Conservation (phyloP, 2,113 vertebrate genomes). For the Collichthys lucidus region DNA sequence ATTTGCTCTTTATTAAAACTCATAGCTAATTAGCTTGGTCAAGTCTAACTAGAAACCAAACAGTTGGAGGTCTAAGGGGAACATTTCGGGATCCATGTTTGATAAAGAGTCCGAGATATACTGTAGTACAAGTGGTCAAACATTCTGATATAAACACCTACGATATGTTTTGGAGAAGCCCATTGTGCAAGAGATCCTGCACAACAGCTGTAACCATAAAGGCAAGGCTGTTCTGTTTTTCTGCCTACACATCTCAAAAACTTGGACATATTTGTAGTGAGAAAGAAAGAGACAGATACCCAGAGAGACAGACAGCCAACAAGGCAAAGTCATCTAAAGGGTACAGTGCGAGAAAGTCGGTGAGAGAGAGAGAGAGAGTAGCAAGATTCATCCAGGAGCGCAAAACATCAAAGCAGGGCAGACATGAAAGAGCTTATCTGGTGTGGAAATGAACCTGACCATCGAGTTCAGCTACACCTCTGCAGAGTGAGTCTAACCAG, state of each 20-base stretch:
- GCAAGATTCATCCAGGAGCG: constrained; percentile 67
- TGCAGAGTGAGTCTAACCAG: constrained; percentile 48
- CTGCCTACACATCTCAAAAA: constrained; percentile 1
- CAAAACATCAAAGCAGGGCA: constrained; percentile 74
- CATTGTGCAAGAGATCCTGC: background rate
- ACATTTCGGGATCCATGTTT: background rate
- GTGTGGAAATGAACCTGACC: constrained; percentile 79
- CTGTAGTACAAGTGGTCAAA: background rate
- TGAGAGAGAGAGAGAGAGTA: constrained; percentile 37
- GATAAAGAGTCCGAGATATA: background rate
- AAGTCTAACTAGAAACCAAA: too few relatives aligned
- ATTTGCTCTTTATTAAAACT: constrained; percentile 28
- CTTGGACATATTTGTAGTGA: background rate
- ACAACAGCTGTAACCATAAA: background rate
- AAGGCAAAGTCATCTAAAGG: constrained; percentile 71
- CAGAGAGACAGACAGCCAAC: constrained; percentile 47
- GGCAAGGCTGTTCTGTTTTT: too few relatives aligned
- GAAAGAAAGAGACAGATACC: constrained; percentile 19
- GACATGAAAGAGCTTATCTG: constrained; percentile 81
- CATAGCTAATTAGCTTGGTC: constrained; percentile 24
- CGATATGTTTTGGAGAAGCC: background rate
- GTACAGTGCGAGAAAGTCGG: constrained; percentile 51
- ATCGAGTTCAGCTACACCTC: constrained; percentile 56
- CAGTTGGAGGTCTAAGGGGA: background rate
- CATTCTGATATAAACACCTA: background rate